These are phyloP conservation scores for Drosophila serrata DNA, from an alignment of 1,140 invertebrate genomes.

Conservation along the genomic window DNA sequence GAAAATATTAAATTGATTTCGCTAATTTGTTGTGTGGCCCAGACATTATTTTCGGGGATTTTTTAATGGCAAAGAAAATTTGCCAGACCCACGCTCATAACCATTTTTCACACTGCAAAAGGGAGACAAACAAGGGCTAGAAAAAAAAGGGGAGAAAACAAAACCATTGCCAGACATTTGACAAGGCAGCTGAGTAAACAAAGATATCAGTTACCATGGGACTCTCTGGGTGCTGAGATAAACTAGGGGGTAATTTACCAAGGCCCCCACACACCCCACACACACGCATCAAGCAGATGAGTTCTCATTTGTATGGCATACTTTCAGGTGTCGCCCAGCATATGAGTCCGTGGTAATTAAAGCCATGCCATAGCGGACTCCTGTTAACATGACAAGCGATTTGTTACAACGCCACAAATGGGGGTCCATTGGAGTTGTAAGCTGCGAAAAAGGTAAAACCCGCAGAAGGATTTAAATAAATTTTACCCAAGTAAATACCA, in stretches of 20 bases:
- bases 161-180: conserved; percentile 27
- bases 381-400: conserved; percentile 55
- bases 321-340: conserved; percentile 42
- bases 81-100: conserved; percentile 17
- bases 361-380: conserved; percentile 18
- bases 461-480: neutral
- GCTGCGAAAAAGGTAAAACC: neutral
- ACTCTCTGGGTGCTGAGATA: conserved; percentile 14
- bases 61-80: neutral
- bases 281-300: conserved; percentile 26
- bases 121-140: conserved; percentile 5
- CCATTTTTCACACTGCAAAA: conserved; percentile 34
- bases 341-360: conserved; percentile 48
- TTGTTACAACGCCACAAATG: conserved; percentile 20
- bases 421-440: neutral
- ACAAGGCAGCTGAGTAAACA: conserved; percentile 50
- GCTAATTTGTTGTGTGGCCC: conserved; percentile 27
- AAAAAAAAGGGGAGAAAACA: conserved; percentile 12
- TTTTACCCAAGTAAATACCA: neutral
- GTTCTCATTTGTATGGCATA: conserved; percentile 27
- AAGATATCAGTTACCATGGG: conserved; percentile 59
- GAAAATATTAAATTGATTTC: conserved; percentile 50
- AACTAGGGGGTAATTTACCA: conserved; percentile 32
- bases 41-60: conserved; percentile 21
- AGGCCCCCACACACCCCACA: neutral